These are phyloP conservation scores for Myotis brandtii DNA, from an alignment of 2,113 vertebrate species.

Conservation along the genomic window DNA sequence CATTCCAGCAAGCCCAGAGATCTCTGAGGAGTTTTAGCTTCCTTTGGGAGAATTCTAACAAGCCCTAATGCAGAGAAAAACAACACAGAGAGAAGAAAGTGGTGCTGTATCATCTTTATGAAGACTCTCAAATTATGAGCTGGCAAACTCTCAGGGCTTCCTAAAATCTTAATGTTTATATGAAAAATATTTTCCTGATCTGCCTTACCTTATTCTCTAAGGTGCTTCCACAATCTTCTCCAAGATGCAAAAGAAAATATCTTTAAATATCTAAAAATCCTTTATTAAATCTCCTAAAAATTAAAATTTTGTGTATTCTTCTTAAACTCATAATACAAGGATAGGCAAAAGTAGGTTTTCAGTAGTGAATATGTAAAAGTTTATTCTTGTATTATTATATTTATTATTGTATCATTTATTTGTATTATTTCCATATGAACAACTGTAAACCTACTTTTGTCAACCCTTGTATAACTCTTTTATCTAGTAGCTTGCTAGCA, in stretches of 20 bases:
- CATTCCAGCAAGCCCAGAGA: background rate
- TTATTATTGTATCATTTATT: background rate
- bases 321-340: background rate
- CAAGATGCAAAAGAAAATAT: slow-evolving; percentile 37
- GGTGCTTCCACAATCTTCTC: background rate
- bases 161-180: background rate
- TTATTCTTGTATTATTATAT: background rate
- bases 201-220: background rate
- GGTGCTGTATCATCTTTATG: background rate
- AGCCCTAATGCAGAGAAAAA: background rate
- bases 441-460: background rate
- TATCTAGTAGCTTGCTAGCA: background rate
- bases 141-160: background rate
- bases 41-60: background rate
- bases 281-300: slow-evolving; percentile 25
- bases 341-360: background rate
- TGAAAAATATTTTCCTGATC: background rate
- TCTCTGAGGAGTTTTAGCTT: background rate
- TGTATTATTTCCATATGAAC: background rate
- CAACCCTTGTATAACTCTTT: background rate
- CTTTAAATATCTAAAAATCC: background rate
- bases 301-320: background rate
- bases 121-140: background rate
- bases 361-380: background rate
- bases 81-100: background rate